phyloP scores from a whole-genome alignment of 2,888 invertebrate species.

The Megalurothrips usitatus region DNA sequence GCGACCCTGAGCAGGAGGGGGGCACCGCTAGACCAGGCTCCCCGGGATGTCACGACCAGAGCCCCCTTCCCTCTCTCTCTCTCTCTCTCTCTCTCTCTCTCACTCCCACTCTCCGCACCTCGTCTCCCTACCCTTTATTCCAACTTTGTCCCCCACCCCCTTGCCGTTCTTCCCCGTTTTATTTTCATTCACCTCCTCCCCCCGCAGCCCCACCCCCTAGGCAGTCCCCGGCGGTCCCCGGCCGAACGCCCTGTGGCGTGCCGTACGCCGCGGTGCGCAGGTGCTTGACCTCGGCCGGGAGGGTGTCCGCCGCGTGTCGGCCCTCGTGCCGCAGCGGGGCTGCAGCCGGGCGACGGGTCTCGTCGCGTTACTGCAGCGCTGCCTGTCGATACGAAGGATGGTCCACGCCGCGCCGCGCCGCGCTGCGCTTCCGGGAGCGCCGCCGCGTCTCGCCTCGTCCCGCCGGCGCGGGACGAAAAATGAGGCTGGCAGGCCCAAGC shows the following conservation, averaged over 20 bases:
- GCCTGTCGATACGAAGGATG: no score
- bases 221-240: background rate
- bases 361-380: background rate
- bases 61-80: background rate
- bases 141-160: background rate
- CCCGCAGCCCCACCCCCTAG: background rate
- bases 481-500: constrained; percentile 1
- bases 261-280: background rate
- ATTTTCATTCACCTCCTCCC: no score
- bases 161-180: background rate
- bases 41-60: no score
- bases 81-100: background rate
- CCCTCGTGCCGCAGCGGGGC: no score
- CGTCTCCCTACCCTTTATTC: background rate
- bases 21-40: background rate
- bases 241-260: background rate
- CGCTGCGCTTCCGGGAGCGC: no score
- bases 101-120: background rate
- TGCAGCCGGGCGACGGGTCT: no score
- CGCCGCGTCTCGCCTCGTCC: no score
- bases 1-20: background rate
- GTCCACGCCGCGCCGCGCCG: no score
- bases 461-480: background rate
- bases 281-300: no score
- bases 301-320: background rate